These are phyloP conservation scores for Ectemnius lituratus DNA, from an alignment of 2,888 invertebrate species.

Conservation along the genomic window DNA sequence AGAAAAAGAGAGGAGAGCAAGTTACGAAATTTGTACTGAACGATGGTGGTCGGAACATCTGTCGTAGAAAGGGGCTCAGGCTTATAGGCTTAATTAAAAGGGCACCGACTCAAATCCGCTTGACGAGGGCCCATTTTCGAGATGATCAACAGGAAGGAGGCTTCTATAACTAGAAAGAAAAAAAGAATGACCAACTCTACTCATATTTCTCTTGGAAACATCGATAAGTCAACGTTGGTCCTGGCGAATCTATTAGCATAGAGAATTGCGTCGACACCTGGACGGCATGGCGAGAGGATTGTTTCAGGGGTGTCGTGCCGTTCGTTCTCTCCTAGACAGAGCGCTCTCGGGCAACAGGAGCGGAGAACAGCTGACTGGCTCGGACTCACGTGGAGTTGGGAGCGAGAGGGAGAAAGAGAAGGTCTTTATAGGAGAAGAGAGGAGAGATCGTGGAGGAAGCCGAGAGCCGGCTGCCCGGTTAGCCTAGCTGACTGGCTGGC, in stretches of 20 bases:
- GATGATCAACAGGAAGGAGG: not conserved
- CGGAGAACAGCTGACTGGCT: slow-evolving; percentile 52
- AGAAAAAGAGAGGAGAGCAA: slow-evolving; percentile 20
- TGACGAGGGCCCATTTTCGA: slow-evolving; percentile 5
- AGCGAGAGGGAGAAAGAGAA: slow-evolving; percentile 24
- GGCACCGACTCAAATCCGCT: slow-evolving; percentile 25
- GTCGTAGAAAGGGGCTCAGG: slow-evolving; percentile 15
- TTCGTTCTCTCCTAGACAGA: not conserved
- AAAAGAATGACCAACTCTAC: not conserved
- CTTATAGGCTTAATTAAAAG: slow-evolving; percentile 37
- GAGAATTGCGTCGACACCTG: not conserved
- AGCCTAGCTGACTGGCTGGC: not conserved
- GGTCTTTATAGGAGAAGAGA: not conserved
- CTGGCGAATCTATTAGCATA: not conserved
- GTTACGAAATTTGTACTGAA: slow-evolving; percentile 31
- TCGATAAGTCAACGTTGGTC: slow-evolving; percentile 3
- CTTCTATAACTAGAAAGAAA: not conserved
- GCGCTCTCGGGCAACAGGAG: not conserved
- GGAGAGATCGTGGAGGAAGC: not conserved
- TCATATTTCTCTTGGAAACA: not conserved
- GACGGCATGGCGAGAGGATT: not conserved
- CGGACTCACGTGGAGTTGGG: slow-evolving; percentile 26
- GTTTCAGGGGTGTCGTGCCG: not conserved
- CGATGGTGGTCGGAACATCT: slow-evolving; percentile 32
- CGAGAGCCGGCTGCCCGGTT: slow-evolving; percentile 13